phyloP scores from a whole-genome alignment of 1,140 invertebrate species.

The Sitophilus oryzae region DNA sequence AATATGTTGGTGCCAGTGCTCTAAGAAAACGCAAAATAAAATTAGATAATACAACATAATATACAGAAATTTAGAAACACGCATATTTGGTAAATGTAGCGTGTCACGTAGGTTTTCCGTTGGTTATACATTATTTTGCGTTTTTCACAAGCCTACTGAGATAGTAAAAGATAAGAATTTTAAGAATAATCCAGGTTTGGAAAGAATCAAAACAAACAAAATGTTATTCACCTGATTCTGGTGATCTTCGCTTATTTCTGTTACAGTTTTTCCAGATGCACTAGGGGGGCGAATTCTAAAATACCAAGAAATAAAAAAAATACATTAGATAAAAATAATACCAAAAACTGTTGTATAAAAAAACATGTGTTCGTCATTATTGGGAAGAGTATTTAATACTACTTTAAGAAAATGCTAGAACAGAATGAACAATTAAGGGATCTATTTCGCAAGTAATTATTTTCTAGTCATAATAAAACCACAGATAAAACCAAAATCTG shows the following conservation, averaged over 20 bases:
- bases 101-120: neutral
- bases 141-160: conserved; percentile 32
- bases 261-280: conserved; percentile 35
- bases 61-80: conserved; percentile 4
- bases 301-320: conserved; percentile 24
- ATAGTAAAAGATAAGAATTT: conserved; percentile 21
- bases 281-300: conserved; percentile 38
- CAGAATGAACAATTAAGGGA: no score
- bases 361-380: no score
- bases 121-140: conserved; percentile 17
- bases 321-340: neutral
- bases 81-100: no score
- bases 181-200: conserved; percentile 10
- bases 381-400: no score
- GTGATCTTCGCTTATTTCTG: conserved; percentile 36
- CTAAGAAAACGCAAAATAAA: conserved; percentile 36
- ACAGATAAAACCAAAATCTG: no score
- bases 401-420: no score
- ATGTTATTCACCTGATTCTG: conserved; percentile 38
- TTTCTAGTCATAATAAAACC: no score
- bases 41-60: neutral
- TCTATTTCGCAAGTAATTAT: no score
- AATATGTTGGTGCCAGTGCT: conserved; percentile 44
- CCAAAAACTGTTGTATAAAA: no score
- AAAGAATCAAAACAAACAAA: conserved; percentile 2